Base-by-base conservation (phyloP, 2,797 vertebrate species). In the Oryzias dopingdopingensis region DNA sequence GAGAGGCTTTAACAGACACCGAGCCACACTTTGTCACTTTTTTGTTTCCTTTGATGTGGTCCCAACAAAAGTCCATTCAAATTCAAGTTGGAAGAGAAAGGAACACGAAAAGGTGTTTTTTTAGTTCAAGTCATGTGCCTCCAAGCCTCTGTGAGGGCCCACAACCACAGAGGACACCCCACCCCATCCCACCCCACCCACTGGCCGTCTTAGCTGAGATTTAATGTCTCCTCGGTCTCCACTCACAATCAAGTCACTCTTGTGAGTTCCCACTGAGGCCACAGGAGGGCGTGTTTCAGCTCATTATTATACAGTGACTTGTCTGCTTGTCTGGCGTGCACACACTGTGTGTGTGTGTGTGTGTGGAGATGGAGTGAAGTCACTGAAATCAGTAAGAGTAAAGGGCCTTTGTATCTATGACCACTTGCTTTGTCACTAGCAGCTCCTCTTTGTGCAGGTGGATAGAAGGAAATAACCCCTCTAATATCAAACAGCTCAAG, bases 221-320 rank as follows among this genome's bases (percentile, higher is more conserved):
- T 37, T 37, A 37, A 13, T 12, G 32, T 2, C 45, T 14, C 55
- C 20, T 49, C 15, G 29, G 24, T 49, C 63, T 47, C n/a, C 51
- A 65, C 52, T 72, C 67, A 57, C 52, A 63, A 50, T n/a, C 71
- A 54, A 56, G 45, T 57, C 18, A 29, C 44, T 53, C 43, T 14
- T 50, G 49, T 45, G 26, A 37, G 12, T 76, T 63, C 58, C 43
- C 15, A n/a, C 1, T 1, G 47, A 52, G 43, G 45, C 91, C 91
- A 86, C 90, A 62, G 61, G 86, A 70, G 80, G 90, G 87, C 85
- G 83, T 16, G 60, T 80, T 87, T 89, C 42, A 81, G 76, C 81
- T 70, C 67, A 56, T 23, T 29, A 29, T 22, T 15, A 15, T 42
- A 8, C 29, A 8, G 2, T n/a, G 17, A 45, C 3, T 43, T 6